These are phyloP conservation scores for Ormyrus thymus DNA, from an alignment of 2,888 invertebrate genomes.

Conservation along the genomic window DNA sequence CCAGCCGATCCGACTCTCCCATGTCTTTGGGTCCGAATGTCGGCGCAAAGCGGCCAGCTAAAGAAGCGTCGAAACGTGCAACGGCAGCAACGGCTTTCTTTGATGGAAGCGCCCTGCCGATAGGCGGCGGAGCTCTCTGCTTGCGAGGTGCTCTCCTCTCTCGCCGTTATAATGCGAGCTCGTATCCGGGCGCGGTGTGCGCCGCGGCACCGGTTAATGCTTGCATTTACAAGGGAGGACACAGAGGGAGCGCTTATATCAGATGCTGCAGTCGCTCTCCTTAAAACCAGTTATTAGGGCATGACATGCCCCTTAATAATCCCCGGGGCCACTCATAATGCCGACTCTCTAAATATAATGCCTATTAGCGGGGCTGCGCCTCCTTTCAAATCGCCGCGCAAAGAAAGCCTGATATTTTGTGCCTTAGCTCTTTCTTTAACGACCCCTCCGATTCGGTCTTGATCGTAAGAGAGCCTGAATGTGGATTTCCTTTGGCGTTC, in stretches of 20 bases:
- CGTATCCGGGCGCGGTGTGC: slow-evolving; percentile 58
- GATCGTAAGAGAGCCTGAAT: background rate
- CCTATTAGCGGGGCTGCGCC: slow-evolving; percentile 65
- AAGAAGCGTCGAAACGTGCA: too few relatives aligned
- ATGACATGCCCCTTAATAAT: slow-evolving; percentile 72
- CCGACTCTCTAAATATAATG: slow-evolving; percentile 65
- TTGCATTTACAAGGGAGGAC: background rate
- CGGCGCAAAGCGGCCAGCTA: too few relatives aligned
- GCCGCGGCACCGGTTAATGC: slow-evolving; percentile 33
- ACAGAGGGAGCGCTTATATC: slow-evolving; percentile 62
- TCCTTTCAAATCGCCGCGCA: slow-evolving; percentile 62
- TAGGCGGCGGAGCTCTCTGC: background rate
- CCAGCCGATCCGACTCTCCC: too few relatives aligned
- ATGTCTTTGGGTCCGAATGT: too few relatives aligned
- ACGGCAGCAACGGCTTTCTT: slow-evolving; percentile 58
- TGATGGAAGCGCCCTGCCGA: slow-evolving; percentile 59
- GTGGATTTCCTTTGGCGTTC: background rate
- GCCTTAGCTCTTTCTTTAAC: background rate
- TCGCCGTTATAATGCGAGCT: slow-evolving; percentile 46
- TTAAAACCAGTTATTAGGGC: slow-evolving; percentile 70
- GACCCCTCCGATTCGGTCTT: background rate
- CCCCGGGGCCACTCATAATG: slow-evolving; percentile 62
- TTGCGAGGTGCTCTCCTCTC: slow-evolving; percentile 52
- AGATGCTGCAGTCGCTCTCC: slow-evolving; percentile 66
- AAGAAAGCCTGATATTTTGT: slow-evolving; percentile 12